phyloP scores from a whole-genome alignment of 2,888 invertebrate species.

The Saturnia japonica region DNA sequence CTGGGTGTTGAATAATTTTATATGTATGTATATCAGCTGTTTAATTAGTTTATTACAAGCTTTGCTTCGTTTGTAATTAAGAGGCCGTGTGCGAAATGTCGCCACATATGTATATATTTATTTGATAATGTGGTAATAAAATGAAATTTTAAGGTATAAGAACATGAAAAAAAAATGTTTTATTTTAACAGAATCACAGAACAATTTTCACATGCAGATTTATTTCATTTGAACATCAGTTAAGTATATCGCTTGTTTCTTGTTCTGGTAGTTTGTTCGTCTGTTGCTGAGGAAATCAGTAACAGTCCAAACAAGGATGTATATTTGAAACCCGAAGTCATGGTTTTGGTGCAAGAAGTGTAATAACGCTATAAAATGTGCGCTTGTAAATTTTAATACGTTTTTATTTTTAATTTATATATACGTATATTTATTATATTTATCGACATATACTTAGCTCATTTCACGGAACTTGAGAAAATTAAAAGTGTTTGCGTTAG shows the following conservation, averaged over 20 bases:
- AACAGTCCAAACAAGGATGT: conserved; percentile 80
- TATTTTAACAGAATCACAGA: background rate
- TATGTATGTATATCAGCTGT: too few species aligned
- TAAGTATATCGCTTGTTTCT: background rate
- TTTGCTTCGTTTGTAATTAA: too few species aligned
- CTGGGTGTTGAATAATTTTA: too few species aligned
- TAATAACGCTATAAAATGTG: conserved; percentile 35
- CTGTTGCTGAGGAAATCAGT: conserved; percentile 73
- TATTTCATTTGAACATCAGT: background rate
- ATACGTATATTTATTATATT: too few species aligned
- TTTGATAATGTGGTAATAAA: too few species aligned
- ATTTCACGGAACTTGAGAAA: background rate
- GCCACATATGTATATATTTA: too few species aligned
- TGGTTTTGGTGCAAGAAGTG: conserved; percentile 85
- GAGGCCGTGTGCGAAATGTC: too few species aligned
- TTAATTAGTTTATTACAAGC: too few species aligned
- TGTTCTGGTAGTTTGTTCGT: conserved; percentile 61
- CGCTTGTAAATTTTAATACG: background rate
- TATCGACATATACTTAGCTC: too few species aligned
- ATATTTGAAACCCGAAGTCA: conserved; percentile 89
- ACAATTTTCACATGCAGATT: background rate
- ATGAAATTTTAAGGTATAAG: background rate
- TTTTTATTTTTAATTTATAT: background rate
- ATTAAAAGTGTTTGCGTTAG: too few species aligned
- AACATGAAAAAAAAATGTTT: background rate